Evolutionary conservation across 2,797 vertebrate species (phyloP).

Genomic region (Leontocebus nigricollis): DNA sequence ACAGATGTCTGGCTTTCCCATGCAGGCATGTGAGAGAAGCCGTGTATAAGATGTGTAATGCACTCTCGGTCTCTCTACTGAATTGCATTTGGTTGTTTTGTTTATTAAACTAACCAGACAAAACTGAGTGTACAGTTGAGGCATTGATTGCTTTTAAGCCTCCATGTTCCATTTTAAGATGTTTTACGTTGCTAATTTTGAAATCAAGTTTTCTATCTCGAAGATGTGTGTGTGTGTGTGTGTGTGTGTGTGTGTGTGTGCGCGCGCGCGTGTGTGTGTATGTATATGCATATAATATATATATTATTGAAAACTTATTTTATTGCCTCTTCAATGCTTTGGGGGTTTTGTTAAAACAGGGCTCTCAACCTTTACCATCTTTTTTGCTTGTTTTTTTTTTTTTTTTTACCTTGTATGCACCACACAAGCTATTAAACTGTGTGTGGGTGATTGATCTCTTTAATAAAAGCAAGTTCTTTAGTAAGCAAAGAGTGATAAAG

Average conservation of each 20-base stretch:
- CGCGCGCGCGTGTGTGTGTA: background rate
- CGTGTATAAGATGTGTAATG: conserved; percentile 50
- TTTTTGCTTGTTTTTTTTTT: background rate
- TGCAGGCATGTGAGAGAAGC: conserved; percentile 67
- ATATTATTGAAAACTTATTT: conserved; percentile 79
- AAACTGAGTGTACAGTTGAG: conserved; percentile 74
- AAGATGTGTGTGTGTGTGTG: background rate
- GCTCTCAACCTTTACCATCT: conserved; percentile 29
- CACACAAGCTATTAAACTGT: conserved; percentile 84
- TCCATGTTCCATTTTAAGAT: conserved; percentile 67
- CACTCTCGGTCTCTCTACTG: conserved; percentile 68
- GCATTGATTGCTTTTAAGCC: conserved; percentile 65
- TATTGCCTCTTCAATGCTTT: conserved; percentile 75
- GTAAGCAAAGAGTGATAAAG: conserved; percentile 86
- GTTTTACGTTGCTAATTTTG: conserved; percentile 75
- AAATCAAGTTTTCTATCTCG: conserved; percentile 61
- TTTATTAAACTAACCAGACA: conserved; percentile 77
- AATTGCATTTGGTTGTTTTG: conserved; percentile 69
- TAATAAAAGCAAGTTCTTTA: conserved; percentile 88
- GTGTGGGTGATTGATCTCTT: conserved; percentile 89
- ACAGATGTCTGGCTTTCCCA: conserved; percentile 65
- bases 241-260: background rate
- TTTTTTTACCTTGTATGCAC: conserved; percentile 64
- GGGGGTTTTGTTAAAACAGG: conserved; percentile 72
- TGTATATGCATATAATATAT: background rate